Conservation (phyloP, 2,113 vertebrate genomes). For the Formicarius rufipectus region DNA sequence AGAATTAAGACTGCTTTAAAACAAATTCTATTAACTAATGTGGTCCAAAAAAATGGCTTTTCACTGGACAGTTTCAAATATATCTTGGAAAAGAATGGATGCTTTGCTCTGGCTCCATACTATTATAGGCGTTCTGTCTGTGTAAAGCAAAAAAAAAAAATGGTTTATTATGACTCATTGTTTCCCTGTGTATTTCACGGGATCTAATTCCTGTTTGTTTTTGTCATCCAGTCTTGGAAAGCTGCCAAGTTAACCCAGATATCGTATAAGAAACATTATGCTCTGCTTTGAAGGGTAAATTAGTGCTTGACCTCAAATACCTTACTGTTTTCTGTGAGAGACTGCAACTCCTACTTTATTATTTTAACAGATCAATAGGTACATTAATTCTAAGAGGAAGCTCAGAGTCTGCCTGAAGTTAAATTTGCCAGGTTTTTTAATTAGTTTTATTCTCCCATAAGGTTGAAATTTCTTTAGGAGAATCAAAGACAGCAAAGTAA, state of each 20-base stretch:
- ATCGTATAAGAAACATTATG: neutral
- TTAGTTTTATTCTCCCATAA: slow-evolving; percentile 55
- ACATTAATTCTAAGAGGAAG: slow-evolving; percentile 56
- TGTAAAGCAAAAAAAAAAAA: neutral
- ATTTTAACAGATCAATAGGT: slow-evolving; percentile 70
- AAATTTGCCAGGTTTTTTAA: slow-evolving; percentile 63
- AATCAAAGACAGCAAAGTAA: slow-evolving; percentile 51
- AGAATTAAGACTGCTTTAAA: neutral
- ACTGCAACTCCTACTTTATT: slow-evolving; percentile 44
- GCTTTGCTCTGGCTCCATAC: neutral
- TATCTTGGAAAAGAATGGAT: neutral
- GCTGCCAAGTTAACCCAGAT: neutral
- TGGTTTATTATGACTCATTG: neutral
- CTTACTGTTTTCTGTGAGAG: neutral
- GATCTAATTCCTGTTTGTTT: neutral
- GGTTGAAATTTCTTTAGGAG: slow-evolving; percentile 46
- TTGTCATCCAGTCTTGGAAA: neutral
- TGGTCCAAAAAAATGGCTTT: accelerated
- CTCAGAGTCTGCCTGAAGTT: slow-evolving; percentile 43
- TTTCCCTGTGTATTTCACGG: neutral
- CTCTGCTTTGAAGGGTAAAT: neutral
- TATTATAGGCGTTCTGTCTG: neutral
- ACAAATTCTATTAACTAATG: neutral
- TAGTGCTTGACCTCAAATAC: neutral
- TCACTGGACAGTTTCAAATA: neutral